phyloP scores from a whole-genome alignment of 1,140 invertebrate species.

The Hylaeus anthracinus region DNA sequence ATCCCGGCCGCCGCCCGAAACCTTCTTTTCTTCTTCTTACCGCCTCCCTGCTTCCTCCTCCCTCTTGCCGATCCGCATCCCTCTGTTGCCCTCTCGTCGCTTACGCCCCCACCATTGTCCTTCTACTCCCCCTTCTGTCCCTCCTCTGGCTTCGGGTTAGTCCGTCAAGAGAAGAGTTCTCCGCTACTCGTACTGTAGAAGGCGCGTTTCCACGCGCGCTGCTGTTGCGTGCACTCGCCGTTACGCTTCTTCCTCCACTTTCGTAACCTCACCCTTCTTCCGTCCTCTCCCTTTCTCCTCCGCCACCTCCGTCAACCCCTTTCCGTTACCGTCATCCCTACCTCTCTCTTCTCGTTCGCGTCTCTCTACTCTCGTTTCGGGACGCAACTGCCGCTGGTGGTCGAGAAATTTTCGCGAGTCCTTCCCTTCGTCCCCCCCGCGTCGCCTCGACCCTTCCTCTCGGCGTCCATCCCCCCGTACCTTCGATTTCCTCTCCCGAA shows the following conservation, averaged over 20 bases:
- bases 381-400: slow-evolving; percentile 65
- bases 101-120: slow-evolving; percentile 46
- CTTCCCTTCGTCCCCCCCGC: slow-evolving; percentile 38
- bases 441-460: slow-evolving; percentile 11
- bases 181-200: slow-evolving; percentile 57
- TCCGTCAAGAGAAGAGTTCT: slow-evolving; percentile 63
- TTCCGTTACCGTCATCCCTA: slow-evolving; percentile 13
- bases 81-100: slow-evolving; percentile 35
- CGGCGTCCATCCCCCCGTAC: background rate
- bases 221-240: slow-evolving; percentile 72
- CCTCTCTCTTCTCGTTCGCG: slow-evolving; percentile 45
- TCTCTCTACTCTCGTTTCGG: slow-evolving; percentile 55
- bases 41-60: slow-evolving; percentile 39
- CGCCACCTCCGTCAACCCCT: background rate
- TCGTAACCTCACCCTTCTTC: slow-evolving; percentile 56
- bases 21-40: slow-evolving; percentile 62
- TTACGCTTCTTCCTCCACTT: slow-evolving; percentile 72
- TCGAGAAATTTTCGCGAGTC: slow-evolving; percentile 65
- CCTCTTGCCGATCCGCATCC: slow-evolving; percentile 31
- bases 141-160: slow-evolving; percentile 50
- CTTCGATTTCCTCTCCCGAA: slow-evolving; percentile 36
- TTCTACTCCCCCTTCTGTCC: slow-evolving; percentile 2
- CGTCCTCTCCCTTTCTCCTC: background rate
- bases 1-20: slow-evolving; percentile 74
- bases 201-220: slow-evolving; percentile 71